Base-by-base conservation (phyloP, 2,113 vertebrate genomes). In the Vanacampus margaritifer region DNA sequence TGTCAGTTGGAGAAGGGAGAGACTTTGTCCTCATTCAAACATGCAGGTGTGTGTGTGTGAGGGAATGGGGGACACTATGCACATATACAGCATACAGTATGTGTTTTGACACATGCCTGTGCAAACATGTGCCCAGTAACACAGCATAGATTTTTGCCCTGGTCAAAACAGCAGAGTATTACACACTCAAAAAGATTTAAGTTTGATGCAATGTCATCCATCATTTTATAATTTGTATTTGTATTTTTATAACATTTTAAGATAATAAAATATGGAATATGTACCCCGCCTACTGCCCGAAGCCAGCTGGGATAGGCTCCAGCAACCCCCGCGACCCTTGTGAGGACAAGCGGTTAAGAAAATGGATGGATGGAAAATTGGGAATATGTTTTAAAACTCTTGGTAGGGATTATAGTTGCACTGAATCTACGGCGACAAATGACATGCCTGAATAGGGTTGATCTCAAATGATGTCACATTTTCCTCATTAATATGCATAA, bases 21-120 rank as follows among this genome's bases (percentile, higher is more conserved):
- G 32, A 50, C 66, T 67, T 58, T 59, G 54, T 65, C 24, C 35
- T 65, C 16, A 64, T 48, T n/a, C 43, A 69, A 63, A 56, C 28
- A 53, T 17, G 67, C 57, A 54, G n/a, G 67, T n/a, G 35, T 65
- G 53, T 45, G 60, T 23, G 6, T 14, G 45, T 13, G 3, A 17
- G 48, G 11, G 21, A 8, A 21, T n/a, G 48, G 21, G 19, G 2
- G 21, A 57, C 6, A 32, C 26, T 16, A 57, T 19, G 26, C 54
- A 57, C 26, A 28, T 54, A 14, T 46, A 28, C 24, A 56, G 53
- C 32, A 8, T 24, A 43, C 37, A 8, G 37, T 36, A 12, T 28
- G 53, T 21, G 13, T 28, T 57, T 54, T 24, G 26, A 32, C 64
- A 67, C 9, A 51, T 39, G 16, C 14, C 7, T 58, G 50, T 43